Conservation (phyloP, 2,113 vertebrate genomes). For the Peromyscus californicus region DNA sequence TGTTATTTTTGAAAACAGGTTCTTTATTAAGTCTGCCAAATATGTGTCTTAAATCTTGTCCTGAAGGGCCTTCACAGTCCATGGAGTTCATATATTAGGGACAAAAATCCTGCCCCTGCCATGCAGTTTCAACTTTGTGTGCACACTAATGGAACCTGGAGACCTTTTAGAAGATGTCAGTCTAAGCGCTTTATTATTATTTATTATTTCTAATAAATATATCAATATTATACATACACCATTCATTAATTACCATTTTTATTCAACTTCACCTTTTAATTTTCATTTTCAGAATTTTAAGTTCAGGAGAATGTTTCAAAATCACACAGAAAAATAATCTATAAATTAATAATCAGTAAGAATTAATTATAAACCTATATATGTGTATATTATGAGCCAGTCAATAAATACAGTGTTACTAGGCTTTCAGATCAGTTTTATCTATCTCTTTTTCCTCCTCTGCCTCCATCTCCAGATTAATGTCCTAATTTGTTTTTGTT, state of each 20-base stretch:
- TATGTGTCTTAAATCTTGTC: background rate
- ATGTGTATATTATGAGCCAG: background rate
- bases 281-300: background rate
- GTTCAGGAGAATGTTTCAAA: background rate
- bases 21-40: background rate
- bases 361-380: background rate
- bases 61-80: background rate
- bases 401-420: background rate
- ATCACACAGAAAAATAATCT: background rate
- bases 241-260: background rate
- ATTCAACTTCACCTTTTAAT: background rate
- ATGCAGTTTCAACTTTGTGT: background rate
- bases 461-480: background rate
- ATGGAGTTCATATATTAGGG: background rate
- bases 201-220: background rate
- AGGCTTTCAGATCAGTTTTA: background rate
- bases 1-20: background rate
- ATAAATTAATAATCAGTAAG: background rate
- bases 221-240: background rate
- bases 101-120: background rate
- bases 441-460: background rate
- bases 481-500: background rate
- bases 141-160: background rate
- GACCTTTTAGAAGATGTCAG: background rate
- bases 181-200: background rate